Evolutionary conservation across 2,888 invertebrate genomes (phyloP), one percentile per base, ranked within the genome.

Genomic region (Eristalis pertinax): DNA sequence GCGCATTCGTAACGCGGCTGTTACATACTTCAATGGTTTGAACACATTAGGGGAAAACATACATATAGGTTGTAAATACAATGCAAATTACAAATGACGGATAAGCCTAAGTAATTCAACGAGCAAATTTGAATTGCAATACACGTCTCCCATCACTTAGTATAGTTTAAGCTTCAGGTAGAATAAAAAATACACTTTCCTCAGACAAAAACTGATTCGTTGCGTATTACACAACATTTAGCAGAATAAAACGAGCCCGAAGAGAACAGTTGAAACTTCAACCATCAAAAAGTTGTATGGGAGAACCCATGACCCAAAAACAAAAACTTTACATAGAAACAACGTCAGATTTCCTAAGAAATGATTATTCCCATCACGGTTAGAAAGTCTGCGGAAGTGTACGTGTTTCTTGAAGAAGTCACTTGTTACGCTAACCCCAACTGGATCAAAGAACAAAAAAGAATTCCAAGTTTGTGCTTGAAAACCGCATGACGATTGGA

Each of bases 331-430:
- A 19, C n/a, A 19, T 8, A 50, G 32, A 50, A 50, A 19, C n/a
- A 50, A 19, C n/a, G n/a, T 19, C 19, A 50, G 50, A 43, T 43
- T 43, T 43, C n/a, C 15, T 7, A 50, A 50, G 50, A 50, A 50
- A 50, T 50, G 50, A 50, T 50, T 50, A 50, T 50, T 50, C 50
- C 50, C 50, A 50, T 50, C 50, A 50, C 50, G 50, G 50, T 50
- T 50, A 50, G 19, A 50, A 50, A 19, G 50, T 50, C 50, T 19
- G 50, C 19, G 50, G 19, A 50, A 50, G 50, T 1, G 50, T 50
- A 50, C 50, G 50, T 50, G 50, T 50, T 43, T 19, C 50, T 19
- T 50, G 7, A 50, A 50, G 50, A 50, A 50, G 50, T n/a, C 50
- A 50, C 50, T 50, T 50, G 50, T 50, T 50, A 50, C 50, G 50